These are phyloP conservation scores for Hormiphora californensis DNA, from an alignment of 37 sponge, comb jelly and placozoan genomes.

Conservation along the genomic window DNA sequence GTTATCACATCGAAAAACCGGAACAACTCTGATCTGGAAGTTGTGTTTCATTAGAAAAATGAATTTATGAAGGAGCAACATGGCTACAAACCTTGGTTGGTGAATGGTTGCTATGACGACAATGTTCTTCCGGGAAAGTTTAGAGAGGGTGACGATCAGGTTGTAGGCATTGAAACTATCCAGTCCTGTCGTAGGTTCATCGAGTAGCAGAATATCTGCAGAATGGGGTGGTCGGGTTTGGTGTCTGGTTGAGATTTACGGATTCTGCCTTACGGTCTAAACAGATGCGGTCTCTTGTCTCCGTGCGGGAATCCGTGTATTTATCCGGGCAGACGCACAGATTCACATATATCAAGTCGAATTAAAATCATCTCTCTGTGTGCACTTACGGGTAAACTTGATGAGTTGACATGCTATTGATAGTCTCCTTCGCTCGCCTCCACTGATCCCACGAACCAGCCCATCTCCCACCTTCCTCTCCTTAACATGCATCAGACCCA, in stretches of 20 bases:
- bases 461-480: slow-evolving; percentile 31
- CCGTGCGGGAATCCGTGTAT: no score
- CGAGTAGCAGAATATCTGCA: slow-evolving; percentile 34
- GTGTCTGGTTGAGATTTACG: no score
- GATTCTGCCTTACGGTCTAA: no score
- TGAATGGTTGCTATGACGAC: slow-evolving; percentile 49
- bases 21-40: slow-evolving; percentile 40
- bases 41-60: not conserved
- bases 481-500: slow-evolving; percentile 40
- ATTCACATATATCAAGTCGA: no score
- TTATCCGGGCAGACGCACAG: no score
- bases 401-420: slow-evolving; percentile 49
- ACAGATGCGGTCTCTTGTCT: no score
- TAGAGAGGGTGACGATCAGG: not conserved
- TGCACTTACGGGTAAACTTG: slow-evolving; percentile 39
- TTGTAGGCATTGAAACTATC: slow-evolving; percentile 50
- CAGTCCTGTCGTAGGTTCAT: slow-evolving; percentile 40
- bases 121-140: not conserved
- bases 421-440: slow-evolving; percentile 45
- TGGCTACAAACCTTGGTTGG: slow-evolving; percentile 1
- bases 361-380: no score
- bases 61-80: not conserved
- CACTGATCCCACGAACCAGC: slow-evolving; percentile 33
- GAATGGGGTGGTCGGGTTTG: not conserved
- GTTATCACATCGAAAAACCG: slow-evolving; percentile 17